A percentile compares a stretch with the other conserved stretches of the same genome.
These are phyloP conservation scores for Ophion ellenae DNA, from an alignment of 2,888 invertebrate genomes.

Conservation along the genomic window DNA sequence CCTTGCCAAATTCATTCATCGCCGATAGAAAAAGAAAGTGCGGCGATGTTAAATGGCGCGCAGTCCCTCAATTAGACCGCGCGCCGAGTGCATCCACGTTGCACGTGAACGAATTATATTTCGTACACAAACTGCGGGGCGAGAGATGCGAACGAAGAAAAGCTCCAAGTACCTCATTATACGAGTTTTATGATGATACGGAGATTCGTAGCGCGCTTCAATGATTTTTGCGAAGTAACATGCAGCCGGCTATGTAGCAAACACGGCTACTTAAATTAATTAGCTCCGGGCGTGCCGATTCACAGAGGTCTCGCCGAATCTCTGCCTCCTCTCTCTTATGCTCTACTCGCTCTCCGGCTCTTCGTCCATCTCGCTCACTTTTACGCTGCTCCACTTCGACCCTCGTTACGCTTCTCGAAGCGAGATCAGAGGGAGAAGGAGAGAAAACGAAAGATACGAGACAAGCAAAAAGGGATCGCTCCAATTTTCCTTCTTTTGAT, in stretches of 20 bases:
- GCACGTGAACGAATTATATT: not conserved
- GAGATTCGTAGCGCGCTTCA: slow-evolving; percentile 5
- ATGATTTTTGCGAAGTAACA: slow-evolving; percentile 46
- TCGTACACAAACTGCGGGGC: not conserved
- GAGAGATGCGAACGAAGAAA: slow-evolving; percentile 4
- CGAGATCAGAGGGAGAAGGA: slow-evolving; percentile 16
- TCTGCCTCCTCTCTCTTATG: not conserved
- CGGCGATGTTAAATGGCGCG: not conserved
- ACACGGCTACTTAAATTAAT: slow-evolving; percentile 46
- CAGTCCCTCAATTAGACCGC: slow-evolving; percentile 1
- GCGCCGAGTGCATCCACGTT: not conserved
- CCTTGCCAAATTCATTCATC: not conserved
- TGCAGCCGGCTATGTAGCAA: slow-evolving; percentile 4
- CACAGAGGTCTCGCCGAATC: slow-evolving; percentile 24
- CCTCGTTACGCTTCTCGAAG: slow-evolving; percentile 25
- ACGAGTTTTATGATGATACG: not conserved
- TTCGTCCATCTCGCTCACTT: not conserved
- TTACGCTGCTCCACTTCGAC: slow-evolving; percentile 4
- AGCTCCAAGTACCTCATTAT: not conserved
- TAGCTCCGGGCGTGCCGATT: slow-evolving; percentile 54
- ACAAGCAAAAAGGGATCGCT: slow-evolving; percentile 1
- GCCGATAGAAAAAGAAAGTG: too few relatives aligned
- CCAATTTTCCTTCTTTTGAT: not conserved
- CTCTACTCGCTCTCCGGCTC: not conserved
- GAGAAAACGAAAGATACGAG: slow-evolving; percentile 5